Conservation (phyloP, 2,797 vertebrate genomes). For the Chaetophractus vellerosus region DNA sequence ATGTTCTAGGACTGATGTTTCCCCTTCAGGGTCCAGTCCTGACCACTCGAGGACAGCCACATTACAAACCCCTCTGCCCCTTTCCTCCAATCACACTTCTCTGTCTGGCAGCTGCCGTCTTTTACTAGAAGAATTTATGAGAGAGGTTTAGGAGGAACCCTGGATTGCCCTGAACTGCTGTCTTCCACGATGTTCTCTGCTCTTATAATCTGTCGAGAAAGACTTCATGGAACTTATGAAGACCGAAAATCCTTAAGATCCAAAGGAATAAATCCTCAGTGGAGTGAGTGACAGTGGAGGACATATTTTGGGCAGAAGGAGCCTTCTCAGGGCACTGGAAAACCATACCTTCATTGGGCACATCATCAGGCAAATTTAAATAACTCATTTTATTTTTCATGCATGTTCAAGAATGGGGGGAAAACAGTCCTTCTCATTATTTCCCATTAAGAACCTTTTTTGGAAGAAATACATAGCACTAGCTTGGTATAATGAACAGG, state of each 20-base stretch:
- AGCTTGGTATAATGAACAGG: neutral
- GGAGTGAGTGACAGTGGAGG: neutral
- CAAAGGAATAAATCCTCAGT: neutral
- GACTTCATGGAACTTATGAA: neutral
- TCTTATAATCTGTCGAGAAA: neutral
- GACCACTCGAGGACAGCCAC: neutral
- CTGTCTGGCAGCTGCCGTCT: neutral
- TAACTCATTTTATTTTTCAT: neutral
- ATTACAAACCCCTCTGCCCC: rapidly evolving
- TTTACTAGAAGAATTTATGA: neutral
- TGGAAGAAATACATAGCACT: neutral
- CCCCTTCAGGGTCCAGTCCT: neutral
- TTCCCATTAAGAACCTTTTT: slow-evolving; percentile 13
- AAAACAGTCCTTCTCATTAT: neutral
- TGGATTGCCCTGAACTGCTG: neutral
- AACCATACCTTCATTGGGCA: neutral
- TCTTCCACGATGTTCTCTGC: neutral
- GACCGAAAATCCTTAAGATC: neutral
- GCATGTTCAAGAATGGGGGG: neutral
- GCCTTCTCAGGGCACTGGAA: neutral
- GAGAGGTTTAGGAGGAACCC: neutral
- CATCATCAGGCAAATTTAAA: neutral
- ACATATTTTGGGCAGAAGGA: too few species aligned
- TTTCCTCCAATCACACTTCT: neutral
- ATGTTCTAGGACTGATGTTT: slow-evolving; percentile 36